Evolutionary conservation across 1,140 invertebrate genomes (phyloP), one percentile per base, ranked within the genome.

Genomic region (Chrysoperla carnea): DNA sequence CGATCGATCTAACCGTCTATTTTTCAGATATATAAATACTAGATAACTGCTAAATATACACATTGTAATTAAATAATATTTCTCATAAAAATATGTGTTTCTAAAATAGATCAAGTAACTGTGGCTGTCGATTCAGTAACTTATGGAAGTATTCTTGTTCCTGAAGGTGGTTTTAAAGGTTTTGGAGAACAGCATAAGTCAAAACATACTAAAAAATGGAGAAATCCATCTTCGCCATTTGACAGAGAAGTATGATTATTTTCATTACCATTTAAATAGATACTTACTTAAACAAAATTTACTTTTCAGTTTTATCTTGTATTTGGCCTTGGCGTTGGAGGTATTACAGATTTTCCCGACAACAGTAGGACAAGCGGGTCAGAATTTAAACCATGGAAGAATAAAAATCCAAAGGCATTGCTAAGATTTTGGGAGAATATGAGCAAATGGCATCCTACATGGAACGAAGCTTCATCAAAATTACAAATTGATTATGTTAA

Each of bases 271-370:
- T n/a, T n/a, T 12, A 11, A 8, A 27, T 27, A 15, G 6, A 28
- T 2, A 27, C 38, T 27, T 23, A 37, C 36, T 14, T 13, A 37
- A 37, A 37, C 13, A 35, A 35, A 35, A 11, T 13, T n/a, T 35
- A 35, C 6, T 2, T 49, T 54, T 8, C 53, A 70, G 68, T 73
- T 71, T 52, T 68, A 69, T 52, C 36, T 75, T 6, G 59, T 66
- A 14, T 40, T 74, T 5, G 71, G 72, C 41, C 48, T 72, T 23
- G 69, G 69, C 41, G 64, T 69, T 31, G 72, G 70, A 29, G 72
- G 71, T 27, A 63, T 63, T 4, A 55, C 52, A 27, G 70, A 61
- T 49, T 73, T 73, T 53, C 63, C 66, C 5, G 68, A 74, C 48
- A 45, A 33, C 13, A 50, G 42, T 35, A n/a, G n/a, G 45, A 37